phyloP scores from a whole-genome alignment of 1,140 invertebrate species.

The Drosophila athabasca region DNA sequence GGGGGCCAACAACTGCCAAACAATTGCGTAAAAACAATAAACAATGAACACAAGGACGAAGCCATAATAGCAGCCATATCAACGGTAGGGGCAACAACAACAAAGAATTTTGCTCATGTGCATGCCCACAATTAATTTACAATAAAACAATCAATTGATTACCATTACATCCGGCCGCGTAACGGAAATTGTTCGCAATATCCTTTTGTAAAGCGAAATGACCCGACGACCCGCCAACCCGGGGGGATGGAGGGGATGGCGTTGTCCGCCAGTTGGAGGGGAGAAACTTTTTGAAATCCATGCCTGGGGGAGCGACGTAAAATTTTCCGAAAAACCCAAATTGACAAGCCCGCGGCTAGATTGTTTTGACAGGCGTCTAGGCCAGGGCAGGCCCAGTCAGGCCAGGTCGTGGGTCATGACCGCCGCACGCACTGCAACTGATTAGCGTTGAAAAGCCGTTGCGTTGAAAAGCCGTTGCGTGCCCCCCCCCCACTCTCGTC shows the following conservation, averaged over 20 bases:
- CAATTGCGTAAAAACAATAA: constrained; percentile 81
- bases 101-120: constrained; percentile 59
- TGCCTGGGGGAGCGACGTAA: constrained; percentile 28
- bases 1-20: constrained; percentile 71
- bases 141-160: constrained; percentile 83
- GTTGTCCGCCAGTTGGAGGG: no score
- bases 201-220: constrained; percentile 68
- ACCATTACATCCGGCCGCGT: constrained; percentile 74
- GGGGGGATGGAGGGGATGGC: no score
- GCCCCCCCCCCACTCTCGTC: not conserved
- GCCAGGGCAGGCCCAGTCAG: not conserved
- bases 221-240: constrained; percentile 1
- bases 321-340: constrained; percentile 53
- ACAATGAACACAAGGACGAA: constrained; percentile 52
- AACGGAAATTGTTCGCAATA: constrained; percentile 77
- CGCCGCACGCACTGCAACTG: constrained; percentile 48
- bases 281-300: constrained; percentile 34
- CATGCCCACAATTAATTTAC: constrained; percentile 79
- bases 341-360: constrained; percentile 49
- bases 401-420: not conserved
- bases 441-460: constrained; percentile 56
- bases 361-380: constrained; percentile 52
- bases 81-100: constrained; percentile 18
- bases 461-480: constrained; percentile 51
- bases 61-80: constrained; percentile 20